A percentile compares a stretch with the other conserved stretches of the same genome.
These are phyloP conservation scores for Lasioglossum villosulum DNA, from an alignment of 2,888 invertebrate species.

Conservation along the genomic window DNA sequence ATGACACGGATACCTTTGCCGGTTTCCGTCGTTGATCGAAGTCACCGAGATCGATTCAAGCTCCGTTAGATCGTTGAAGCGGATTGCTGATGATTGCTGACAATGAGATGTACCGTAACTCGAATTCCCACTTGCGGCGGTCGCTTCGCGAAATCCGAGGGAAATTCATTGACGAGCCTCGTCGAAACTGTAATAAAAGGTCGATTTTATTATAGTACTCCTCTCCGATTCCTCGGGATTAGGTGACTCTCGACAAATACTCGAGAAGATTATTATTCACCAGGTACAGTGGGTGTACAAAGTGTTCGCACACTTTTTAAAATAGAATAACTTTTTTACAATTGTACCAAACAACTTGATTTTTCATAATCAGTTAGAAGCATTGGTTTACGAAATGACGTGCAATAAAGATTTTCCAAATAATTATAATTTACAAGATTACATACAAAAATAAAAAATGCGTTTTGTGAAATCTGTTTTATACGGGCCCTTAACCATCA, in stretches of 20 bases:
- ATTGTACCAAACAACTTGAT: no score
- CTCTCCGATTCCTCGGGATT: neutral
- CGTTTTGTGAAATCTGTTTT: no score
- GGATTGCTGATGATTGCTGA: neutral
- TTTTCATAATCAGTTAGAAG: no score
- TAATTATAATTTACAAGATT: no score
- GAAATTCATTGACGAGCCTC: neutral
- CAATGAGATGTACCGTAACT: slow-evolving; percentile 9
- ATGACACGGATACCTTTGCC: slow-evolving; percentile 52
- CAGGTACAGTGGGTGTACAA: no score
- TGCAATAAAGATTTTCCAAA: no score
- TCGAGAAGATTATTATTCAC: neutral
- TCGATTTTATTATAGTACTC: neutral
- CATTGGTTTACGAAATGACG: no score
- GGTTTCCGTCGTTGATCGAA: slow-evolving; percentile 45
- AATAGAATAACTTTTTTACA: no score
- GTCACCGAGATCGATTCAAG: neutral
- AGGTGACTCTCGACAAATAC: neutral
- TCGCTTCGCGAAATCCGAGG: neutral
- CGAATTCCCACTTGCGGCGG: neutral
- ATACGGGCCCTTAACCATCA: no score
- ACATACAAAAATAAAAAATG: no score
- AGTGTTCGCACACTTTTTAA: no score
- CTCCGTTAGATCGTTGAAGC: slow-evolving; percentile 9
- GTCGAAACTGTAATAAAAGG: neutral